Evolutionary conservation across 2,797 vertebrate genomes (phyloP).

Genomic region (Urosaurus nigricauda): DNA sequence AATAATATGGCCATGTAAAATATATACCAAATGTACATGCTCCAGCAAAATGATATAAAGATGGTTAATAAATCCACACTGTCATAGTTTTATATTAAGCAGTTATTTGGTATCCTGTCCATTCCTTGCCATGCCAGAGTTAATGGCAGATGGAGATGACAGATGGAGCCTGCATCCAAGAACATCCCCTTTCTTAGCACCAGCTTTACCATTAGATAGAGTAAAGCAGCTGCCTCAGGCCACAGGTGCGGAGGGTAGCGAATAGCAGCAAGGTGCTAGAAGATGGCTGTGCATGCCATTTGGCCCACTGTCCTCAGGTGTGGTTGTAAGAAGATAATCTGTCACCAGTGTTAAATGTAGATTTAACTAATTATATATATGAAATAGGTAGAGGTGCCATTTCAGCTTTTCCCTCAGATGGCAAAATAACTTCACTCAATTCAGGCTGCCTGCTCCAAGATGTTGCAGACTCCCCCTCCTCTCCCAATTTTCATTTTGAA

Average conservation of each 20-base stretch:
- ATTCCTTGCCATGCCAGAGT: background rate
- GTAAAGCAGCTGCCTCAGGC: background rate
- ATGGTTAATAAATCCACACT: slow-evolving; percentile 6
- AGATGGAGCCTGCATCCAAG: no score
- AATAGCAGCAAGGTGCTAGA: background rate
- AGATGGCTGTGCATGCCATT: background rate
- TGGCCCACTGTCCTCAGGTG: background rate
- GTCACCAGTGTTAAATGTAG: background rate
- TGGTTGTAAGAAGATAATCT: background rate
- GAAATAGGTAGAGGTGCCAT: background rate
- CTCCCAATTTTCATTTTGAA: background rate
- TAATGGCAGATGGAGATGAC: no score
- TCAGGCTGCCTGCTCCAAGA: background rate
- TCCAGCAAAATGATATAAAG: slow-evolving; percentile 41
- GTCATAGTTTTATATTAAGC: slow-evolving; percentile 19
- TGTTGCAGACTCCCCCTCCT: background rate
- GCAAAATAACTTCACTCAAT: background rate
- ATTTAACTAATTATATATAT: background rate
- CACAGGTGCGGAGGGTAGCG: background rate
- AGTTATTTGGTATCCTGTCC: background rate
- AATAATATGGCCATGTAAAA: slow-evolving; percentile 50
- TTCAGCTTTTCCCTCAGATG: background rate
- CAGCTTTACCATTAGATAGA: background rate
- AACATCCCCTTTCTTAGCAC: background rate
- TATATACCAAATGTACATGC: slow-evolving; percentile 36